Base-by-base conservation (phyloP, 2,888 invertebrate species). In the Nezara viridula region DNA sequence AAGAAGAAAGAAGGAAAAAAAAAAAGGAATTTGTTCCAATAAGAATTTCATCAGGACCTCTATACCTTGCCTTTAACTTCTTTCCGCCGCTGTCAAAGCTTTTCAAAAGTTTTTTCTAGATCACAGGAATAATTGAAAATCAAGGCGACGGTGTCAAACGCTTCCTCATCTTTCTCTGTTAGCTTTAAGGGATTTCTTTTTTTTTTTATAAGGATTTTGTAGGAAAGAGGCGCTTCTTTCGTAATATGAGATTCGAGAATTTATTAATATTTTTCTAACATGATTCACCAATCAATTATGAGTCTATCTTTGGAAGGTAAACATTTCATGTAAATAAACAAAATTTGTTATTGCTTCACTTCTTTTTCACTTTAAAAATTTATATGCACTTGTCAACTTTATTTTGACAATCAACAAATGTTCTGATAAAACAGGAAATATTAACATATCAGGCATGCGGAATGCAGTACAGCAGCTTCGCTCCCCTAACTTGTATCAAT, bases 1-100 rank as follows among this genome's bases (percentile, higher is more conserved):
- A 6, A 37, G 37, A 37, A 37, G 21, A 73, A 73, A 60, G 24
- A 6, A 24, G 24, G 24, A 9, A 52, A n/a, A n/a, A n/a, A n/a
- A 60, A 73, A 73, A 73, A 73, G 37, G 19, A 73, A 37, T 73
- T 73, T 73, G 66, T 73, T 37, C 66, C 66, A 73, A 73, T 73
- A 73, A 73, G 37, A 73, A 32, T 73, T 73, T 73, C 66, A 73
- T 73, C 66, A 73, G 66, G 16, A 27, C 27, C 27, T 60, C 60
- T 60, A 60, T 32, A 73, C 66, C 66, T 73, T 73, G 32, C 37
- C 37, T 73, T 73, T 21, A 73, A 37, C 66, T 73, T 73, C 32
- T 37, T 73, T 73, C 66, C 14, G 19, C 9, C 37, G 32, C 32
- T 73, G 66, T 73, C 66, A 73, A 66, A 73, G 66, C 66, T 27